Conservation (phyloP, 1,140 invertebrate genomes). For the Papilio xuthus region DNA sequence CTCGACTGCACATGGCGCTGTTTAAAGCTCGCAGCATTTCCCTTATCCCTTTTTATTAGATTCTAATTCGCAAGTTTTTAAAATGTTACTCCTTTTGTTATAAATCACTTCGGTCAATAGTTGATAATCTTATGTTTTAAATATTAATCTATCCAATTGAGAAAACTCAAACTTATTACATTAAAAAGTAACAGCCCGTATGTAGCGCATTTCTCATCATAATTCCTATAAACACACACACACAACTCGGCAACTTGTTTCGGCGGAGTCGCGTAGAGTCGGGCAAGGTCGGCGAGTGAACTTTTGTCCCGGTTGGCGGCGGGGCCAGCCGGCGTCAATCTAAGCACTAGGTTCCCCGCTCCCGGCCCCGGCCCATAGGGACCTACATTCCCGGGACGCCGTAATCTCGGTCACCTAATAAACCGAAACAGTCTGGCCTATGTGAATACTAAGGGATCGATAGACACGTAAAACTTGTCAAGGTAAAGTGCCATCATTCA, state of each 20-base stretch:
- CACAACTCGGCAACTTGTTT: not conserved
- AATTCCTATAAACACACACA: not conserved
- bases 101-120: too few relatives aligned
- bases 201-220: not conserved
- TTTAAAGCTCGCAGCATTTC: too few relatives aligned
- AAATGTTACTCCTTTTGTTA: too few relatives aligned
- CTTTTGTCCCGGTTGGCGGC: slow-evolving; percentile 17
- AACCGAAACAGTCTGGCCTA: not conserved
- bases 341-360: not conserved
- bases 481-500: not conserved
- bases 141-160: too few relatives aligned
- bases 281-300: slow-evolving; percentile 29
- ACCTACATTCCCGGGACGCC: not conserved
- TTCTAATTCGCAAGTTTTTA: too few relatives aligned
- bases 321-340: not conserved
- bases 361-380: not conserved
- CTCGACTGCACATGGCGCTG: too few relatives aligned
- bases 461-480: not conserved
- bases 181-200: not conserved
- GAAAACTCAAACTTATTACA: not conserved
- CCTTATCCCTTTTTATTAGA: too few relatives aligned
- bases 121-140: too few relatives aligned
- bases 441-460: not conserved
- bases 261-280: slow-evolving; percentile 2
- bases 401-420: slow-evolving; percentile 15